These are phyloP conservation scores for Sternotherus odoratus DNA, from an alignment of 2,797 vertebrate genomes.

Conservation along the genomic window DNA sequence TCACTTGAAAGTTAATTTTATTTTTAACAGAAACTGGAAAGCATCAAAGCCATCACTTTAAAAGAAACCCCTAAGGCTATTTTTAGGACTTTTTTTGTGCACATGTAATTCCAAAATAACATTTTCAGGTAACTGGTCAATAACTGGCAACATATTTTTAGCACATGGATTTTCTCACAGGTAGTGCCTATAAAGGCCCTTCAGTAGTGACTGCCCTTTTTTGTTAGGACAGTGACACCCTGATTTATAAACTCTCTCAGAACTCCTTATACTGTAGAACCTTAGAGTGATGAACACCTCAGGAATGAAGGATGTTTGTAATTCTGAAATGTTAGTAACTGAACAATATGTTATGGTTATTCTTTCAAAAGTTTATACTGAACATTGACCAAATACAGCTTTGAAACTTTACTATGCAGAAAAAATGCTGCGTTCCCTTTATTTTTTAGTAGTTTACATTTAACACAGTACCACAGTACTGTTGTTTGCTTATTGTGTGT, in stretches of 20 bases:
- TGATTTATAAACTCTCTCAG: not conserved
- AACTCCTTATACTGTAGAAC: not conserved
- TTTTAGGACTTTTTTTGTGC: slow-evolving; percentile 28
- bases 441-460: no score
- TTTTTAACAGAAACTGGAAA: slow-evolving; percentile 34
- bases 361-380: no score
- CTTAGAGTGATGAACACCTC: not conserved
- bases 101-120: slow-evolving; percentile 23
- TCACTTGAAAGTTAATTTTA: slow-evolving; percentile 46
- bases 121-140: slow-evolving; percentile 56
- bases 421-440: no score
- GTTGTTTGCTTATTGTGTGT: no score
- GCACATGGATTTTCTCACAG: slow-evolving; percentile 31
- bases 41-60: slow-evolving; percentile 30
- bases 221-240: not conserved
- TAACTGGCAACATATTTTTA: slow-evolving; percentile 25
- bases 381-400: no score
- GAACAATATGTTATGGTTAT: no score
- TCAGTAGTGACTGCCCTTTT: not conserved
- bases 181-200: slow-evolving; percentile 13
- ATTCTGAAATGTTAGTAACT: no score
- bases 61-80: slow-evolving; percentile 21
- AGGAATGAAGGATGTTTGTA: no score
- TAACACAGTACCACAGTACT: no score
- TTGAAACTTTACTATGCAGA: no score